Percentiles rank a stretch among this genome's conserved stretches.
Conservation (phyloP, 2,797 vertebrate genomes). For the Scolopax bukidnonensis region DNA sequence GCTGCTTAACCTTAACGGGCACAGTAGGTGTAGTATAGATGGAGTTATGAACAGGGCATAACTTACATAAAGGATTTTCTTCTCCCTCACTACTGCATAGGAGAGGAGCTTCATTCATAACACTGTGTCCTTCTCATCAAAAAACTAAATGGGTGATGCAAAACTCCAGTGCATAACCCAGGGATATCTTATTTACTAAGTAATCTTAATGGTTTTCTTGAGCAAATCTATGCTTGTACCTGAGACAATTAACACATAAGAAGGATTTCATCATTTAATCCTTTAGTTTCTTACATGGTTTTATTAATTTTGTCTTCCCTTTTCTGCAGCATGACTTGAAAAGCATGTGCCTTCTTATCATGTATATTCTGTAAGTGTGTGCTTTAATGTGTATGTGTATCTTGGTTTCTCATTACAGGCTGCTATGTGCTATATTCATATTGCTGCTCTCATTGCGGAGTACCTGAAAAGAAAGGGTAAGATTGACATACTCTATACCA, state of each 20-base stretch:
- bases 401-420: slow-evolving; percentile 79
- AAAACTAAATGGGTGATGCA: background rate
- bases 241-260: background rate
- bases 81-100: accelerated
- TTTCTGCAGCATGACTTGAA: background rate
- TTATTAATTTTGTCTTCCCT: background rate
- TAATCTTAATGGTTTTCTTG: background rate
- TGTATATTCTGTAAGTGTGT: background rate
- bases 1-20: background rate
- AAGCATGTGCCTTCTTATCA: background rate
- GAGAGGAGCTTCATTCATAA: background rate
- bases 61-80: background rate
- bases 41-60: background rate
- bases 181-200: background rate
- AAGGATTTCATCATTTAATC: background rate
- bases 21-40: background rate
- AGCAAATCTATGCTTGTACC: background rate
- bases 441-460: slow-evolving; percentile 96
- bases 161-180: background rate
- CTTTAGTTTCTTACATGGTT: background rate
- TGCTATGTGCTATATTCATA: slow-evolving; percentile 99
- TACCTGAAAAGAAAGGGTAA: slow-evolving; percentile 97
- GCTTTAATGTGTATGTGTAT: background rate
- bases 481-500: background rate
- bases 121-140: background rate